These are phyloP conservation scores for Fregetta grallaria DNA, from an alignment of 2,113 vertebrate species.

Conservation along the genomic window DNA sequence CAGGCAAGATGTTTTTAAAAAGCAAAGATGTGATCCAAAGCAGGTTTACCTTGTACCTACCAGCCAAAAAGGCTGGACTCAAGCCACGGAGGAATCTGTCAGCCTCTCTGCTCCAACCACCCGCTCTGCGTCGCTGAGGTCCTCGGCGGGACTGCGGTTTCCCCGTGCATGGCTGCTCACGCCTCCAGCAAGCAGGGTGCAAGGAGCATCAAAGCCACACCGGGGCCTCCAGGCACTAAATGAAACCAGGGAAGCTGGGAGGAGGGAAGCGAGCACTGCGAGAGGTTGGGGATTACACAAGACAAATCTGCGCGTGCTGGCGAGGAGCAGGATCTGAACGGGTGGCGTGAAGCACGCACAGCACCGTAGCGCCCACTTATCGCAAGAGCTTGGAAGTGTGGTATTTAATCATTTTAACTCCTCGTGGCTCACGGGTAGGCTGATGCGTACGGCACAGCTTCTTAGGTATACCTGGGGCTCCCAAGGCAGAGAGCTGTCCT, in stretches of 20 bases:
- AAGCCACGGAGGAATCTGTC: background rate
- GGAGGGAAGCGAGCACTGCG: background rate
- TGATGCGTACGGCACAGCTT: background rate
- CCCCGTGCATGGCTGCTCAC: background rate
- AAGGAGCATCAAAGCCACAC: background rate
- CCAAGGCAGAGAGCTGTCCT: background rate
- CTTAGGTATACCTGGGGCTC: background rate
- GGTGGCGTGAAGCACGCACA: background rate
- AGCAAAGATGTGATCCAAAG: background rate
- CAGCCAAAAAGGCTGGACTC: background rate
- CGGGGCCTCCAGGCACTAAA: background rate
- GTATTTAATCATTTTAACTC: background rate
- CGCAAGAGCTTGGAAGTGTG: background rate
- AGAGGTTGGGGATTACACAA: background rate
- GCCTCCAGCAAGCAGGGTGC: background rate
- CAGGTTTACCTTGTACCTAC: background rate
- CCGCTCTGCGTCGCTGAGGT: rapidly evolving
- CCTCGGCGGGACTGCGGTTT: background rate
- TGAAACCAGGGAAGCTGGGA: background rate
- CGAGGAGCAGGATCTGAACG: background rate
- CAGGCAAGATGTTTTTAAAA: background rate
- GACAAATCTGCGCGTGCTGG: background rate
- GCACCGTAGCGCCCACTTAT: background rate
- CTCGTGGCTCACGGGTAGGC: background rate
- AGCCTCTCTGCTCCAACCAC: background rate